Conservation (phyloP, 2,113 vertebrate genomes). For the Oophaga pumilio region DNA sequence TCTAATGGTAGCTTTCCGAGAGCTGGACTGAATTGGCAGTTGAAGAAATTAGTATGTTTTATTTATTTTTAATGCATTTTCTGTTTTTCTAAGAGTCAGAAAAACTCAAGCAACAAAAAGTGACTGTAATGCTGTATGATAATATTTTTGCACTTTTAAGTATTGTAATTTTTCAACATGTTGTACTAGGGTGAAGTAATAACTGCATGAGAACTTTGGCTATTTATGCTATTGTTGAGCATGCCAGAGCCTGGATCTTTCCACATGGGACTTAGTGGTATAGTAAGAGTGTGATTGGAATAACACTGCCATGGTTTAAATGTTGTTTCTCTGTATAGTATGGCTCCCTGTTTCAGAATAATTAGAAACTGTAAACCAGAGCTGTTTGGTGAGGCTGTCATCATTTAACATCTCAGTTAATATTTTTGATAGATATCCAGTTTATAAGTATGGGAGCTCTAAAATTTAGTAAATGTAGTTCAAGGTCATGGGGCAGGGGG, state of each 20-base stretch:
- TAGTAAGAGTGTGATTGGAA: neutral
- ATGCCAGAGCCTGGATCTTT: neutral
- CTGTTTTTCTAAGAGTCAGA: no score
- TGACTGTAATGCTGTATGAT: no score
- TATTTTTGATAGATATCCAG: slow-evolving; percentile 15
- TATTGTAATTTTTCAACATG: neutral
- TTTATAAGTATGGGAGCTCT: neutral
- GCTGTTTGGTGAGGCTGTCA: slow-evolving; percentile 24
- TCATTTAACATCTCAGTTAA: slow-evolving; percentile 17
- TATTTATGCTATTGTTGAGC: neutral
- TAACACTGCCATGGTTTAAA: neutral
- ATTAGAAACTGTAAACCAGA: neutral
- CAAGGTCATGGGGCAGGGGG: slow-evolving; percentile 10
- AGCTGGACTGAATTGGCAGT: no score
- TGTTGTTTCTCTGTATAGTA: neutral
- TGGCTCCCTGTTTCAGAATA: neutral
- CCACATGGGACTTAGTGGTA: neutral
- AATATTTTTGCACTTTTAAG: no score
- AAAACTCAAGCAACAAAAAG: no score
- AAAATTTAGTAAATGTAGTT: slow-evolving; percentile 24
- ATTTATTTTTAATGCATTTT: no score
- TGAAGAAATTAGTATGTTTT: no score
- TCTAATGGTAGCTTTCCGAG: no score
- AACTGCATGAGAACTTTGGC: neutral
- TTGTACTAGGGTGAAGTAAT: neutral